phyloP scores from a whole-genome alignment of 2,113 vertebrate genomes.

The Phrynocephalus versicolor region DNA sequence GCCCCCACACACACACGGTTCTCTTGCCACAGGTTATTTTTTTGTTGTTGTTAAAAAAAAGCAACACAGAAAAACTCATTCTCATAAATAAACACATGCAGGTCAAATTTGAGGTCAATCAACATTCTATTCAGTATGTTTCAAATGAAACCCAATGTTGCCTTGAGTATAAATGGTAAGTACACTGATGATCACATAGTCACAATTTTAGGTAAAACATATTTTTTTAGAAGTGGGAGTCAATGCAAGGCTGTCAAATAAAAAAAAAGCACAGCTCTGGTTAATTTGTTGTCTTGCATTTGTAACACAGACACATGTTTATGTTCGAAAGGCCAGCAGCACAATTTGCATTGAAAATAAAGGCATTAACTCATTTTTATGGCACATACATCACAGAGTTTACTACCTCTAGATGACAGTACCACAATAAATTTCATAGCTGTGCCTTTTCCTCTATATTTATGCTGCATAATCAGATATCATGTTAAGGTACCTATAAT shows the following conservation, averaged over 20 bases:
- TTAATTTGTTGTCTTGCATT: slow-evolving; percentile 38
- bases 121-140: background rate
- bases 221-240: slow-evolving; percentile 23
- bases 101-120: background rate
- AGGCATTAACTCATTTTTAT: slow-evolving; percentile 13
- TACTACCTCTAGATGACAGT: slow-evolving; percentile 72
- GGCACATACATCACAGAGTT: background rate
- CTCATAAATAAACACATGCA: background rate
- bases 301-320: slow-evolving; percentile 30
- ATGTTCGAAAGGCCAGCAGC: slow-evolving; percentile 24
- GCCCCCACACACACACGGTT: too few species aligned
- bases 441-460: slow-evolving; percentile 19
- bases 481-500: slow-evolving; percentile 32
- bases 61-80: background rate
- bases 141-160: background rate
- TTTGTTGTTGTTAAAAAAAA: too few species aligned
- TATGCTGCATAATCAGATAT: slow-evolving; percentile 18
- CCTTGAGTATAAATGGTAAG: background rate
- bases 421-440: slow-evolving; percentile 60
- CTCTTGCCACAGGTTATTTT: background rate
- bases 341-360: slow-evolving; percentile 47
- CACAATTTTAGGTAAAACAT: slow-evolving; percentile 24
- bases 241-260: slow-evolving; percentile 14
- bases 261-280: background rate
- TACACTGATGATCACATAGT: slow-evolving; percentile 8